Conservation (phyloP, 1,140 invertebrate genomes). For the Bicyclus anynana region DNA sequence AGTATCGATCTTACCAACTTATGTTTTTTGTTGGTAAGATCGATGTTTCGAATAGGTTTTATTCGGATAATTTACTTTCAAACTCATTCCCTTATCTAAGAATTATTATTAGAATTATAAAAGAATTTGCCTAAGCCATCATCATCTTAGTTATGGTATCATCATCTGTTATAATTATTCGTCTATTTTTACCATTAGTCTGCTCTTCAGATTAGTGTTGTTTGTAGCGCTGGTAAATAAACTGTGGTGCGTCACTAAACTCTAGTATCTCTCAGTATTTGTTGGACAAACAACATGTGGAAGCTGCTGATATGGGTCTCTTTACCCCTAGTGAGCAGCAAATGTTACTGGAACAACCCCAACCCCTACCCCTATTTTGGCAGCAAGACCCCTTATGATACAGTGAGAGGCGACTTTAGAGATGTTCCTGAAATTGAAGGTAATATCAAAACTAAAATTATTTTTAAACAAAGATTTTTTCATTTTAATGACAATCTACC, state of each 20-base stretch:
- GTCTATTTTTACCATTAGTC: not conserved
- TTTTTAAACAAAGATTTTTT: too few species aligned
- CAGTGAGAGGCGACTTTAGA: conserved; percentile 26
- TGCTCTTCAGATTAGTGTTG: not conserved
- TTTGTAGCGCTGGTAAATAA: not conserved
- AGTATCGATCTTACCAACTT: too few species aligned
- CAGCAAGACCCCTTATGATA: conserved; percentile 29
- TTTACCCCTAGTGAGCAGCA: not conserved
- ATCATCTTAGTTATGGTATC: too few species aligned
- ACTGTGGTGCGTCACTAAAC: not conserved
- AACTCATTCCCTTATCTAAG: too few species aligned
- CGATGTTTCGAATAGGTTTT: too few species aligned
- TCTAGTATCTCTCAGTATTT: not conserved
- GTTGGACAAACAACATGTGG: not conserved
- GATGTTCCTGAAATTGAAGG: conserved; percentile 19
- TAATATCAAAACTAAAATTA: conserved; percentile 2
- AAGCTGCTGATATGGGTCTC: not conserved
- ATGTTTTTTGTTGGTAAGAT: too few species aligned
- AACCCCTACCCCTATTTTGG: conserved; percentile 23
- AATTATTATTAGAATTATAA: too few species aligned
- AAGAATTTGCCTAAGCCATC: too few species aligned
- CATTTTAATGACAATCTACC: too few species aligned
- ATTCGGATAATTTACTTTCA: too few species aligned
- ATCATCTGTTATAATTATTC: too few species aligned
- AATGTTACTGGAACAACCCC: conserved; percentile 31